Conservation (phyloP, 30 jellyfish, hydroid and myxozoan species). For the Cassiopea andromeda region DNA sequence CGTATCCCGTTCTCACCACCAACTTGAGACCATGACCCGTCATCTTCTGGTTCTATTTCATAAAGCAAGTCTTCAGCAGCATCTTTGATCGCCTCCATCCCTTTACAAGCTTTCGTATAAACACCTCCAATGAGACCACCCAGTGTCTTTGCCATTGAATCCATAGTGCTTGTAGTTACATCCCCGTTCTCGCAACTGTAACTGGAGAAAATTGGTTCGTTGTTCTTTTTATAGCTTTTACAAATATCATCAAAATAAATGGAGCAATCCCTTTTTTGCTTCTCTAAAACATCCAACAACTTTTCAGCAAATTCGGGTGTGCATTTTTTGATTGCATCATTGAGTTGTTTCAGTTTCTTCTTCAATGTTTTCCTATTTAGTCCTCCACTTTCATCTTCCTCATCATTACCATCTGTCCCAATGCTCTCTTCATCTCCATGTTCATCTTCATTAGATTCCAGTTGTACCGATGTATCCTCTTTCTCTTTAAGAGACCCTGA, state of each 20-base stretch:
- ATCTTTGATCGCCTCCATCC: conserved; percentile 9
- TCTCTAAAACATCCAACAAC: conserved; percentile 48
- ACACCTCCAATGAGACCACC: conserved; percentile 60
- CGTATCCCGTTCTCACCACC: conserved; percentile 63
- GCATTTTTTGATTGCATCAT: conserved; percentile 14
- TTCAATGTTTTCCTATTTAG: not conserved
- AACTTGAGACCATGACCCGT: conserved; percentile 45
- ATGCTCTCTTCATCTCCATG: not conserved
- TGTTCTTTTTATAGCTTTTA: conserved; percentile 12
- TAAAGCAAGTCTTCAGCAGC: conserved; percentile 25
- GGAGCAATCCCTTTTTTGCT: conserved; percentile 46
- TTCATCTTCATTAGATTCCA: not conserved
- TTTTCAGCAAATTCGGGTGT: conserved; percentile 59
- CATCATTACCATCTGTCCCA: not conserved
- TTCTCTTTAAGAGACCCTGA: not conserved
- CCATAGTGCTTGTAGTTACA: not conserved
- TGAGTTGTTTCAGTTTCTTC: not conserved
- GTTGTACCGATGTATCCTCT: not conserved
- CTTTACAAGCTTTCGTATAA: conserved; percentile 58
- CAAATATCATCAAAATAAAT: conserved; percentile 34
- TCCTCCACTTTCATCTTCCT: conserved; percentile 5
- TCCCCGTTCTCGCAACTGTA: conserved; percentile 66
- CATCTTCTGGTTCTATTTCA: conserved; percentile 51
- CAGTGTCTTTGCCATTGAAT: conserved; percentile 4
- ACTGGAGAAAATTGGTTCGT: conserved; percentile 55